A percentile compares a stretch with the other conserved stretches of the same genome.
Conservation (phyloP, 2,113 vertebrate genomes). For the Mohoua ochrocephala region DNA sequence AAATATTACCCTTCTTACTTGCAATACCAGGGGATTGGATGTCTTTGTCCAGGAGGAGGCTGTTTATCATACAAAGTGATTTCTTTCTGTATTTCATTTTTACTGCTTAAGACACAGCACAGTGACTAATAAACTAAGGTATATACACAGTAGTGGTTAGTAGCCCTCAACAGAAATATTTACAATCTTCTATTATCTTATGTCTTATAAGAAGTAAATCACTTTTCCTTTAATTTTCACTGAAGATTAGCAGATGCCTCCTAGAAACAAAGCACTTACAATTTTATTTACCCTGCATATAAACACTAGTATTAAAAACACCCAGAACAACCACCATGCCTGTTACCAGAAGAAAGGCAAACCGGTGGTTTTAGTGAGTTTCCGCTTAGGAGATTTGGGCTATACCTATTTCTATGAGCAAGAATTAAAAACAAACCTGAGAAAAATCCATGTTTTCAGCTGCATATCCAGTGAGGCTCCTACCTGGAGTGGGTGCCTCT, state of each 20-base stretch:
- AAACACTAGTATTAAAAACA: not conserved
- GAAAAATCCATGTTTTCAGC: not conserved
- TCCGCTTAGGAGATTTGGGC: not conserved
- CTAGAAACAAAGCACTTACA: not conserved
- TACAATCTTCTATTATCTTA: not conserved
- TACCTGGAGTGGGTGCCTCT: not conserved
- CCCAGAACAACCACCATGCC: not conserved
- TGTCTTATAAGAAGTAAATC: not conserved
- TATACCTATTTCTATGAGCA: not conserved
- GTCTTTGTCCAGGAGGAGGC: not conserved
- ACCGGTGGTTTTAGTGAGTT: not conserved
- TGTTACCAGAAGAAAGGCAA: not conserved
- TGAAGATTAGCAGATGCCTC: not conserved
- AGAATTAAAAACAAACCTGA: not conserved
- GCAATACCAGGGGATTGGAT: not conserved
- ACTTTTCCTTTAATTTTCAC: not conserved
- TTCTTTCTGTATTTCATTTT: not conserved
- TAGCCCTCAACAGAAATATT: not conserved
- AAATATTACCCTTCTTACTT: not conserved
- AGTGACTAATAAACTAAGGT: not conserved
- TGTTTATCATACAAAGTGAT: not conserved
- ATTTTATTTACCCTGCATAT: not conserved
- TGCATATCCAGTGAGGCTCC: not conserved
- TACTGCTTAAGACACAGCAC: not conserved
- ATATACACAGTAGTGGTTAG: not conserved